A percentile compares a stretch with the other conserved stretches of the same genome.
These are phyloP conservation scores for Proisotoma minuta DNA, from an alignment of 2,888 invertebrate genomes.

Conservation along the genomic window DNA sequence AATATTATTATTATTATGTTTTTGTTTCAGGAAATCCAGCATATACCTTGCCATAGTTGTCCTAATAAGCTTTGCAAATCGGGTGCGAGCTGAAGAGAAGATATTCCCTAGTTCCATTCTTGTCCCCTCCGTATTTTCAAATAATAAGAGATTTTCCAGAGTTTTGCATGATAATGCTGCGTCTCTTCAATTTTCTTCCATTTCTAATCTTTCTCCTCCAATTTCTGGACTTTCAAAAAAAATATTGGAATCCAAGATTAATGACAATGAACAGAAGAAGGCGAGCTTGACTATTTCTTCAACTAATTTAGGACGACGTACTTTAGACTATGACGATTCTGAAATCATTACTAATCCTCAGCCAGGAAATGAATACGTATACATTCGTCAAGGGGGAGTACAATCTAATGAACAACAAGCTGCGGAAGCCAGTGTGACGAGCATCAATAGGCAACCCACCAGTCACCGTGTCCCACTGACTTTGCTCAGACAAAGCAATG, in stretches of 20 bases:
- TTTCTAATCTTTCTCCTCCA: conserved; percentile 41
- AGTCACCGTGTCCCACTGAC: conserved; percentile 37
- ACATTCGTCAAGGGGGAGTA: conserved; percentile 29
- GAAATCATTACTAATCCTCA: conserved; percentile 34
- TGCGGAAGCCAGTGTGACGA: conserved; percentile 30
- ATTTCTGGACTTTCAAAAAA: conserved; percentile 34
- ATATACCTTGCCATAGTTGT: neutral
- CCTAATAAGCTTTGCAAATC: neutral
- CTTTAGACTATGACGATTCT: conserved; percentile 29
- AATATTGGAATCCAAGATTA: conserved; percentile 16
- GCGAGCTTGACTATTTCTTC: conserved; percentile 3
- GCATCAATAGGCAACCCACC: conserved; percentile 39
- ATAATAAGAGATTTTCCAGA: conserved; percentile 41
- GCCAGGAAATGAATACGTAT: conserved; percentile 44
- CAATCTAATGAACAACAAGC: conserved; percentile 14
- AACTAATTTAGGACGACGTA: conserved; percentile 31
- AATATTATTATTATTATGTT: no score
- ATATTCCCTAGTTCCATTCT: neutral
- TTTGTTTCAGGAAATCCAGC: neutral
- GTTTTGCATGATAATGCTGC: conserved; percentile 44
- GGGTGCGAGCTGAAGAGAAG: neutral
- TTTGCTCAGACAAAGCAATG: conserved; percentile 41
- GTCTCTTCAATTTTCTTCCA: conserved; percentile 44
- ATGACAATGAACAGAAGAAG: conserved; percentile 18
- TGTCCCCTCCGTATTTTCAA: conserved; percentile 21